Evolutionary conservation across 2,113 vertebrate species (phyloP).

Genomic region (Lophochroa leadbeateri): DNA sequence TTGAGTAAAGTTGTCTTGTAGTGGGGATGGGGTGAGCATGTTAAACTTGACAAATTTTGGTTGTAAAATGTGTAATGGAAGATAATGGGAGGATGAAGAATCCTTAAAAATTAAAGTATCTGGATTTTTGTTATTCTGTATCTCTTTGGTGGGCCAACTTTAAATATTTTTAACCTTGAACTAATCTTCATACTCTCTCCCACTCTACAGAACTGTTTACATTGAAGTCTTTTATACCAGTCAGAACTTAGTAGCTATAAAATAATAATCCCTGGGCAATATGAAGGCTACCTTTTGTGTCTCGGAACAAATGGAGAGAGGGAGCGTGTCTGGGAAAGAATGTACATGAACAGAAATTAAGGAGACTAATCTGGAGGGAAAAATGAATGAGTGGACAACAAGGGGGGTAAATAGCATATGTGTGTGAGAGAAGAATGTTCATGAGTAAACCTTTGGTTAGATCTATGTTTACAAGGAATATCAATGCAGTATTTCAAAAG

Average conservation of each 20-base stretch:
- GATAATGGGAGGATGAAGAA: neutral
- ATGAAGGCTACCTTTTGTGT: neutral
- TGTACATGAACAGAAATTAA: neutral
- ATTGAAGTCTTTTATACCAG: neutral
- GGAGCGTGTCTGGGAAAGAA: neutral
- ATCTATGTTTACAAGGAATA: neutral
- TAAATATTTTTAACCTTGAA: neutral
- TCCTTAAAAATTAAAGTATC: neutral
- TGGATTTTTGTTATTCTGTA: neutral
- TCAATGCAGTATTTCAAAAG: neutral
- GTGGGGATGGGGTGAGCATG: neutral
- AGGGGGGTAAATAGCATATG: neutral
- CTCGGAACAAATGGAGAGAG: neutral
- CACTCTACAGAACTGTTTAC: neutral
- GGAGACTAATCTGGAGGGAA: neutral
- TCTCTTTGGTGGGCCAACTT: neutral
- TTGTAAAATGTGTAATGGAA: neutral
- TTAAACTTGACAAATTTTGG: neutral
- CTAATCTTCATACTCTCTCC: neutral
- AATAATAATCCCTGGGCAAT: neutral
- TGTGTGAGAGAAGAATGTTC: neutral
- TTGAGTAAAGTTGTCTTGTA: conserved; percentile 42
- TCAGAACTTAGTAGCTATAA: neutral
- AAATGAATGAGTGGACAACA: neutral
- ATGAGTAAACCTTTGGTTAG: neutral